phyloP scores from a whole-genome alignment of 2,888 invertebrate species.

The Melanargia galathea region DNA sequence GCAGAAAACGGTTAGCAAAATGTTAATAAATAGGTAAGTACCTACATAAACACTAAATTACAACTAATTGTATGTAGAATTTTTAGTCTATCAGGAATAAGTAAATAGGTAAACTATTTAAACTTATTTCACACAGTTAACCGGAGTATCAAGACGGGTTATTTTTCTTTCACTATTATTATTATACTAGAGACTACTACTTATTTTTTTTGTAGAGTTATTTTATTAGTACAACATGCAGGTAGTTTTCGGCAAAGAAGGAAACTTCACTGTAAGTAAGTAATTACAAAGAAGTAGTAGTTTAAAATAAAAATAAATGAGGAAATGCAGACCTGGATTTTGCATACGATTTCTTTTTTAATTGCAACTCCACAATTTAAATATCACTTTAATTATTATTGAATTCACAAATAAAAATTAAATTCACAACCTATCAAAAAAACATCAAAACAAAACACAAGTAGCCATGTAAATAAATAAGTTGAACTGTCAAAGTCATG shows the following conservation, averaged over 20 bases:
- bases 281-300: conserved; percentile 3
- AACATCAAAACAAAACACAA: conserved; percentile 22
- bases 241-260: conserved; percentile 17
- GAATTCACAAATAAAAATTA: background rate
- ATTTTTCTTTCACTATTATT: too few relatives aligned
- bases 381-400: conserved; percentile 11
- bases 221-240: background rate
- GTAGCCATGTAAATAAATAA: conserved; percentile 51
- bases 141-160: too few relatives aligned
- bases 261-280: conserved; percentile 9
- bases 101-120: too few relatives aligned
- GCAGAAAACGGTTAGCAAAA: too few relatives aligned
- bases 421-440: conserved; percentile 12
- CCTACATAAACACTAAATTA: too few relatives aligned
- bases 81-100: too few relatives aligned
- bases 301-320: conserved; percentile 3
- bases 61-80: too few relatives aligned
- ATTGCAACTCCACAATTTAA: conserved; percentile 9
- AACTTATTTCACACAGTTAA: too few relatives aligned
- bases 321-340: conserved; percentile 35
- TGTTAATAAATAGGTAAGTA: too few relatives aligned
- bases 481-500: conserved; percentile 72
- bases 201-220: too few relatives aligned
- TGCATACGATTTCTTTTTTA: conserved; percentile 16
- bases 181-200: too few relatives aligned